A percentile compares a stretch with the other conserved stretches of the same genome.
These are phyloP conservation scores for Marasmarcha lunaedactyla DNA, from an alignment of 2,888 invertebrate species.

Conservation along the genomic window DNA sequence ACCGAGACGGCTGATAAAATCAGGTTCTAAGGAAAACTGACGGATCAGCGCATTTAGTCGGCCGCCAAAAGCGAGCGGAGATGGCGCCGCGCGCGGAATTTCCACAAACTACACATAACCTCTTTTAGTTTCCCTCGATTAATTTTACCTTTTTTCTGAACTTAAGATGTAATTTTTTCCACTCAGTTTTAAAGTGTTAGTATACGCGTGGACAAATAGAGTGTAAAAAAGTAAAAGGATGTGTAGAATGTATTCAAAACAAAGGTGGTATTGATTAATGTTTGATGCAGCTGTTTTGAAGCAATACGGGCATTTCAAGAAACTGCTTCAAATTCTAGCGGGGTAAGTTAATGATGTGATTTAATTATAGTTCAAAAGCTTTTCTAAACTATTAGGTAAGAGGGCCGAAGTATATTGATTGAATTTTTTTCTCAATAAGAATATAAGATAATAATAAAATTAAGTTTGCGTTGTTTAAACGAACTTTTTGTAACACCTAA, in stretches of 20 bases:
- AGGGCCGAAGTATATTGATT: no score
- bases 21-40: conserved; percentile 20
- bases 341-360: no score
- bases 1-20: conserved; percentile 1
- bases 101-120: conserved; percentile 46
- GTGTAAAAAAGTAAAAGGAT: background rate
- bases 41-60: conserved; percentile 47
- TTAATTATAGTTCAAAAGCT: no score
- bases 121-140: conserved; percentile 19
- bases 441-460: no score
- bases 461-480: no score
- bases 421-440: no score
- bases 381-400: no score
- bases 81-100: conserved; percentile 47
- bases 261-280: conserved; percentile 51
- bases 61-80: conserved; percentile 37
- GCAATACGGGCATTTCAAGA: no score
- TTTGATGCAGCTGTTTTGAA: conserved; percentile 30
- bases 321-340: no score
- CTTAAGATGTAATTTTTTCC: background rate
- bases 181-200: no score
- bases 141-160: conserved; percentile 21
- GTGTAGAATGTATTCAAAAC: conserved; percentile 31
- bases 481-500: no score
- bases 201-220: no score